These are phyloP conservation scores for Coelinius sp. DNA, from an alignment of 2,888 invertebrate species.

Conservation along the genomic window DNA sequence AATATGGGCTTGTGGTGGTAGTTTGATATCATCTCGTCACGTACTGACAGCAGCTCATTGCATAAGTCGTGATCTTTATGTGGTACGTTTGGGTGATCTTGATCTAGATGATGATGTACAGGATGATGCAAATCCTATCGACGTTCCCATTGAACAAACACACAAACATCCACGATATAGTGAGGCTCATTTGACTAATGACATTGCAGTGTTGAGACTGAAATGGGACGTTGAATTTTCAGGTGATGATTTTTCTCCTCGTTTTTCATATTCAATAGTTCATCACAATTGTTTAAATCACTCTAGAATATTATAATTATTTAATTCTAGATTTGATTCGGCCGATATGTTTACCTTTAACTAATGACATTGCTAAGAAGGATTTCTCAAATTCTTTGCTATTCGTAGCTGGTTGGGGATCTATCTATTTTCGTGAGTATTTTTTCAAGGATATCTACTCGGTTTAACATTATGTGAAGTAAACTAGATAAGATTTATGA, in stretches of 20 bases:
- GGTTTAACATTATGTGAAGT: too few species aligned
- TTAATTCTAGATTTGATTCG: constrained; percentile 75
- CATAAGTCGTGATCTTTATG: constrained; percentile 77
- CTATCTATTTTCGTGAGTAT: constrained; percentile 79
- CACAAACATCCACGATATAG: constrained; percentile 81
- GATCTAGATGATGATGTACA: constrained; percentile 78
- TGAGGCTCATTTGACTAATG: constrained; percentile 77
- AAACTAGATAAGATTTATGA: too few species aligned
- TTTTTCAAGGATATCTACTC: too few species aligned
- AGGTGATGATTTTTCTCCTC: constrained; percentile 67
- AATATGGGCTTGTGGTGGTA: constrained; percentile 78
- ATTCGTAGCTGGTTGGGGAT: constrained; percentile 89
- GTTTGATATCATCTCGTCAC: constrained; percentile 78
- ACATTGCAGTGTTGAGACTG: constrained; percentile 84
- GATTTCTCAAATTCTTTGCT: constrained; percentile 76
- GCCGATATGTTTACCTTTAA: constrained; percentile 83
- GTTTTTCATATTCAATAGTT: too few species aligned
- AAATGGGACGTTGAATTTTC: constrained; percentile 74
- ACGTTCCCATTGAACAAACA: constrained; percentile 75
- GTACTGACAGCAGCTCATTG: constrained; percentile 87
- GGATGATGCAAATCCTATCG: constrained; percentile 76
- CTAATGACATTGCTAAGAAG: constrained; percentile 72
- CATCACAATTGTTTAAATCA: too few species aligned
- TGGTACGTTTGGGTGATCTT: constrained; percentile 85
- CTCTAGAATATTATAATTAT: neutral